Percentiles rank a stretch among this genome's conserved stretches.
Conservation (phyloP, 2,797 vertebrate genomes). For the Botia almorhae region DNA sequence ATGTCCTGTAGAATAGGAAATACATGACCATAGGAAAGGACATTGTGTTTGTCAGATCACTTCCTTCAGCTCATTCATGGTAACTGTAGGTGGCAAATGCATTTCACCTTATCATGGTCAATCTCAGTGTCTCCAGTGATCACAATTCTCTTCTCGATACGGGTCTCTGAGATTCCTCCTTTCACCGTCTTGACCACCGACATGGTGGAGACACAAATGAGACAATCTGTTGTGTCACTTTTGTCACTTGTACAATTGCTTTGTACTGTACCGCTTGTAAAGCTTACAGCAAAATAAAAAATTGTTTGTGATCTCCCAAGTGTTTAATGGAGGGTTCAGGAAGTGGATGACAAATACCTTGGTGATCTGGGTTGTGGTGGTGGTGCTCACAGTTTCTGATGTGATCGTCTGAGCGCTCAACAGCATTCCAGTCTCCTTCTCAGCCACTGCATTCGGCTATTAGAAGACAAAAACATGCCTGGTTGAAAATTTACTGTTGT, state of each 20-base stretch:
- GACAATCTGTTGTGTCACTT: background rate
- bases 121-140: conserved; percentile 97
- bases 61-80: background rate
- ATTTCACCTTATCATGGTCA: conserved; percentile 94
- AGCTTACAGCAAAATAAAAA: too few relatives aligned
- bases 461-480: conserved; percentile 35
- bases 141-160: conserved; percentile 98
- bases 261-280: background rate
- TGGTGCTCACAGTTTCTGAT: conserved; percentile 95
- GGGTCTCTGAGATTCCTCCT: conserved; percentile 96
- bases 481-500: background rate
- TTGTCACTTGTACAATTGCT: background rate
- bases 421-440: conserved; percentile 89
- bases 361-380: conserved; percentile 98
- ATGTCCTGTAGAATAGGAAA: background rate
- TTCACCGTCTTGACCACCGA: conserved; percentile 86
- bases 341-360: conserved; percentile 79
- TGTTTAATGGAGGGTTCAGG: background rate
- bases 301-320: background rate
- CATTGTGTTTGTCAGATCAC: background rate
- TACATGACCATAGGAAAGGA: background rate
- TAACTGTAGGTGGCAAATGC: background rate
- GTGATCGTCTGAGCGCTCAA: conserved; percentile 98
- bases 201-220: conserved; percentile 3
- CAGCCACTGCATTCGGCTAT: conserved; percentile 84